Evolutionary conservation across 2,113 vertebrate species (phyloP).

Genomic region (Antennarius striatus): DNA sequence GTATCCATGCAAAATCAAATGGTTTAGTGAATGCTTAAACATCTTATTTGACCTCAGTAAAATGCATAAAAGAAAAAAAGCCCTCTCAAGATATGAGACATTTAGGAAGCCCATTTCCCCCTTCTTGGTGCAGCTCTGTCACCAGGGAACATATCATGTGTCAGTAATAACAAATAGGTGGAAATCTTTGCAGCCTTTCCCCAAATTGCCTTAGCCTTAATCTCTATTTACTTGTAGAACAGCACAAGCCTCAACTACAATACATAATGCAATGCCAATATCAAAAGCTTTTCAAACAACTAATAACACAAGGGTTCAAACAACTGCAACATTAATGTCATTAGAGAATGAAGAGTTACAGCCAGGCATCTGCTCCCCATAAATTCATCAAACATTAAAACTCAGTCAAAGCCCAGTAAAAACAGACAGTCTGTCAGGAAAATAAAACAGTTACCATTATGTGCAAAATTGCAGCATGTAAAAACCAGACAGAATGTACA

Average conservation of each 20-base stretch:
- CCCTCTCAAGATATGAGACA: too few species aligned
- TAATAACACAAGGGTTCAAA: too few species aligned
- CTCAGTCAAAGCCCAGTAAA: background rate
- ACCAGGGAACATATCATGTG: too few species aligned
- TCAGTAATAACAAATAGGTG: too few species aligned
- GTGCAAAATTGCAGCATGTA: constrained; percentile 17
- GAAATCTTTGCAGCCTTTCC: constrained; percentile 7
- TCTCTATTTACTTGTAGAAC: background rate
- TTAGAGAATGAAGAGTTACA: constrained; percentile 1
- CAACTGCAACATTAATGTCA: too few species aligned
- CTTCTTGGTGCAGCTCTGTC: too few species aligned
- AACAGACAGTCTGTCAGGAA: constrained; percentile 5
- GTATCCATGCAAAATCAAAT: too few species aligned
- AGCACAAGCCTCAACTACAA: constrained; percentile 3
- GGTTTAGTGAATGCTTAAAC: too few species aligned
- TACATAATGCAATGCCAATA: constrained; percentile 4
- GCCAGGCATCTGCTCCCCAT: constrained; percentile 12
- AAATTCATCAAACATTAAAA: constrained; percentile 18
- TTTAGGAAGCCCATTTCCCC: too few species aligned
- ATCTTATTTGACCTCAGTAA: too few species aligned
- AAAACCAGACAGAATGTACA: constrained; percentile 3
- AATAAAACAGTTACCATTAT: background rate
- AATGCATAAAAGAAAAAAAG: too few species aligned
- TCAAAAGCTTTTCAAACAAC: too few species aligned
- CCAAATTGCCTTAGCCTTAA: background rate